Percentiles rank a stretch among this genome's conserved stretches.
These are phyloP conservation scores for Calephelis virginiensis DNA, from an alignment of 1,140 invertebrate genomes.

Conservation along the genomic window DNA sequence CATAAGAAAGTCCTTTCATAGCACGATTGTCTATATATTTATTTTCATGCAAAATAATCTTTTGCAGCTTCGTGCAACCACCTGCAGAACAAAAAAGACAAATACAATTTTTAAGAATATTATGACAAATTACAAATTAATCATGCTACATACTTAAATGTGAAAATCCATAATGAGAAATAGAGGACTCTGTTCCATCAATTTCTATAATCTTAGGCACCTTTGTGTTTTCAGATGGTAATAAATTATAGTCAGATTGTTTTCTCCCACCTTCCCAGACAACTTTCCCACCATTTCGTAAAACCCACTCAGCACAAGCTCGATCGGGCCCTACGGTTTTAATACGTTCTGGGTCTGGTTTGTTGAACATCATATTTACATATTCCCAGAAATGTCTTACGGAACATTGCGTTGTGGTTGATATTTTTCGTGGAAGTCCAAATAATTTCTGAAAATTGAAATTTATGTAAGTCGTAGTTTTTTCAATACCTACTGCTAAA, in stretches of 20 bases:
- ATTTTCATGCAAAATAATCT: constrained; percentile 62
- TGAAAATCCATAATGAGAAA: constrained; percentile 88
- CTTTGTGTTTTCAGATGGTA: constrained; percentile 75
- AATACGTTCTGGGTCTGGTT: constrained; percentile 83
- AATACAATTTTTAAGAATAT: not conserved
- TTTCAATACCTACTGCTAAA: too few relatives aligned
- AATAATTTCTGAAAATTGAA: constrained; percentile 21
- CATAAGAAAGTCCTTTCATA: constrained; percentile 58
- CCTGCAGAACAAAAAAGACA: constrained; percentile 39
- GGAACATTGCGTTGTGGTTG: constrained; percentile 32
- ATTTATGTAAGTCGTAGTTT: too few relatives aligned
- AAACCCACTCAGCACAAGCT: constrained; percentile 94
- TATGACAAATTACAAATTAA: not conserved
- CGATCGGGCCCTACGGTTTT: constrained; percentile 88
- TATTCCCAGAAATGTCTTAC: constrained; percentile 71
- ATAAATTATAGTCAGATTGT: constrained; percentile 84
- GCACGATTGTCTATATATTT: constrained; percentile 68
- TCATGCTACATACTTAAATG: constrained; percentile 82
- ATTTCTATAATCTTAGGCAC: constrained; percentile 80
- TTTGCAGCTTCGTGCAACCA: constrained; percentile 58
- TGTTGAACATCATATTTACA: constrained; percentile 81
- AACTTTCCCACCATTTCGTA: constrained; percentile 88
- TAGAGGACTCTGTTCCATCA: constrained; percentile 86
- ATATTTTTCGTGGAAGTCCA: constrained; percentile 22
- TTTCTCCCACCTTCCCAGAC: constrained; percentile 81